phyloP scores from a whole-genome alignment of 92 coral and sea anemone genomes.

The Parazoanthus swiftii region DNA sequence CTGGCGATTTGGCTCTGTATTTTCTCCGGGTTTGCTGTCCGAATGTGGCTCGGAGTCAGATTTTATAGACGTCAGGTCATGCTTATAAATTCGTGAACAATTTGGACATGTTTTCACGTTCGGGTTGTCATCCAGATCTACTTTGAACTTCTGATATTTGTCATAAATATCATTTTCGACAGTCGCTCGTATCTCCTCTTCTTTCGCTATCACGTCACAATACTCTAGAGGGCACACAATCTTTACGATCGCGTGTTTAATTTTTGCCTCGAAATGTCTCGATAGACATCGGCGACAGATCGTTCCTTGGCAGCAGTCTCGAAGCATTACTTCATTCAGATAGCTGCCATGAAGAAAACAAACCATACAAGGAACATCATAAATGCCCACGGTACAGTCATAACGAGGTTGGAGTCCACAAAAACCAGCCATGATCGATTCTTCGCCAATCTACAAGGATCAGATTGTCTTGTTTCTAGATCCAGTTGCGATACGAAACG shows the following conservation, averaged over 20 bases:
- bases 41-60: background rate
- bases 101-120: conserved; percentile 83
- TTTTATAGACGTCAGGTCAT: background rate
- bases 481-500: background rate
- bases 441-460: background rate
- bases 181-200: conserved; percentile 57
- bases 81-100: conserved; percentile 74
- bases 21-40: conserved; percentile 2
- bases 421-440: background rate
- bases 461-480: background rate
- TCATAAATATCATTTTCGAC: conserved; percentile 56
- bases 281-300: conserved; percentile 67
- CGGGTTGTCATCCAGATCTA: conserved; percentile 79
- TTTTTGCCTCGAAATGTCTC: conserved; percentile 71
- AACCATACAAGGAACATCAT: conserved; percentile 68
- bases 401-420: conserved; percentile 39
- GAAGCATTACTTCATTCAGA: conserved; percentile 56
- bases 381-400: conserved; percentile 51
- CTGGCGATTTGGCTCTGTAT: conserved; percentile 10
- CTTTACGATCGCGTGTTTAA: conserved; percentile 71
- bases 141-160: conserved; percentile 67
- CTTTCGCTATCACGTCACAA: conserved; percentile 66
- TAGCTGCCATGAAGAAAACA: conserved; percentile 70
- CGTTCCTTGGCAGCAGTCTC: conserved; percentile 73
- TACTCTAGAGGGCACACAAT: conserved; percentile 80